Evolutionary conservation across 1,140 invertebrate species (phyloP).

Genomic region (Drosophila rufa): DNA sequence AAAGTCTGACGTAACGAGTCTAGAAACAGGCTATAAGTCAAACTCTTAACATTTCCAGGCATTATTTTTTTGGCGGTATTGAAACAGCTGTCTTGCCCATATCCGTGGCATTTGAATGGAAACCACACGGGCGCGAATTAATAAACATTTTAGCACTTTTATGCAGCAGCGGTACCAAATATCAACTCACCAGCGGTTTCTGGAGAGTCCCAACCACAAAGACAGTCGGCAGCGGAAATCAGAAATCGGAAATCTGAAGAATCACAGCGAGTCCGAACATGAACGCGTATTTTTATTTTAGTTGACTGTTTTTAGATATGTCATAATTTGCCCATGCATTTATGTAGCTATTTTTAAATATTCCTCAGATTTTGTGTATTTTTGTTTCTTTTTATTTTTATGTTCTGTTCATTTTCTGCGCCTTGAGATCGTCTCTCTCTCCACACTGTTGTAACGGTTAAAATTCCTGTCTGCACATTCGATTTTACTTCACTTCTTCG

Average conservation of each 20-base stretch:
- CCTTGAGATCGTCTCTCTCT: conserved; percentile 9
- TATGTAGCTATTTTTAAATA: conserved; percentile 23
- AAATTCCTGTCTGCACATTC: conserved; percentile 37
- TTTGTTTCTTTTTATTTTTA: conserved; percentile 16
- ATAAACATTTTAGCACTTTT: conserved; percentile 26
- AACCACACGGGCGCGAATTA: conserved; percentile 41
- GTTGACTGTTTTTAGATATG: conserved; percentile 31
- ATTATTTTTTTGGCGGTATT: conserved; percentile 36
- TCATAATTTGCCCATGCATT: conserved; percentile 45
- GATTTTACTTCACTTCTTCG: conserved; percentile 37
- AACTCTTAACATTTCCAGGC: conserved; percentile 26
- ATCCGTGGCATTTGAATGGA: conserved; percentile 26
- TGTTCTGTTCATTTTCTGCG: conserved; percentile 1
- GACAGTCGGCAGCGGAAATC: neutral
- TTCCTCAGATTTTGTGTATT: conserved; percentile 10
- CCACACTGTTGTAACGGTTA: conserved; percentile 32
- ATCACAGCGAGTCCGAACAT: conserved; percentile 1
- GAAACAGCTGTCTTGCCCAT: conserved; percentile 59
- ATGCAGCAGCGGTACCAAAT: neutral
- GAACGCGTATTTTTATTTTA: conserved; percentile 21
- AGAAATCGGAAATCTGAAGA: neutral
- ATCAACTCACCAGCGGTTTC: conserved; percentile 35
- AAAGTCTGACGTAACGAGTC: conserved; percentile 50
- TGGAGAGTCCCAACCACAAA: conserved; percentile 1
- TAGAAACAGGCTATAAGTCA: conserved; percentile 2